These are phyloP conservation scores for Aurelia aurita DNA, from an alignment of 30 jellyfish, hydroid and myxozoan genomes.

Conservation along the genomic window DNA sequence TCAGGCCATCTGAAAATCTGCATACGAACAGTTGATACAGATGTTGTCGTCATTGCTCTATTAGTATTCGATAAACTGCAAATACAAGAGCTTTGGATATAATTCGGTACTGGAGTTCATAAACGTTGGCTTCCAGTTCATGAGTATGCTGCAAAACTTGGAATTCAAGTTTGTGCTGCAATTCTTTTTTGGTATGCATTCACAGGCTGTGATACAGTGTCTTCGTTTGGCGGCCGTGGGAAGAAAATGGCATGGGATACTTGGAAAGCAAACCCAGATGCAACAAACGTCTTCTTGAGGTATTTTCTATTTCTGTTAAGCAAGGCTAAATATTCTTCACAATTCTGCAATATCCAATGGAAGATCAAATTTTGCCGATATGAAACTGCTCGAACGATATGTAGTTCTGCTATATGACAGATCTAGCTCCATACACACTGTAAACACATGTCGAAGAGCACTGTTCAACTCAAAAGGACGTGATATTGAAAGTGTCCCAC, in stretches of 20 bases:
- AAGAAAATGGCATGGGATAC: conserved; percentile 63
- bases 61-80: conserved; percentile 16
- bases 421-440: conserved; percentile 39
- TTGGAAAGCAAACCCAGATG: conserved; percentile 50
- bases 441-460: conserved; percentile 39
- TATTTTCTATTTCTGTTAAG: conserved; percentile 9
- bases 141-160: conserved; percentile 34
- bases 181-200: too few relatives aligned
- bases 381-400: conserved; percentile 41
- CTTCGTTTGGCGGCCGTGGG: conserved; percentile 54
- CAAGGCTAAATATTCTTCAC: conserved; percentile 21
- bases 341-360: conserved; percentile 26
- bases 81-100: conserved; percentile 37
- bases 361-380: conserved; percentile 2
- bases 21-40: conserved; percentile 58
- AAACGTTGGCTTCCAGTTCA: conserved; percentile 43
- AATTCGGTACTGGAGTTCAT: conserved; percentile 40
- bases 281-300: conserved; percentile 52
- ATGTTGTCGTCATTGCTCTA: conserved; percentile 42
- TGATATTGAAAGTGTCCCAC: conserved; percentile 23
- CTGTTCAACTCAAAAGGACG: conserved; percentile 33
- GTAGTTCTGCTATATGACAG: conserved; percentile 40
- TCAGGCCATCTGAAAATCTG: conserved; percentile 27
- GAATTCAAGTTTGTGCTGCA: conserved; percentile 50
- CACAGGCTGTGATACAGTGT: conserved; percentile 61